phyloP scores from a whole-genome alignment of 1,140 invertebrate genomes.

The Sitophilus oryzae region DNA sequence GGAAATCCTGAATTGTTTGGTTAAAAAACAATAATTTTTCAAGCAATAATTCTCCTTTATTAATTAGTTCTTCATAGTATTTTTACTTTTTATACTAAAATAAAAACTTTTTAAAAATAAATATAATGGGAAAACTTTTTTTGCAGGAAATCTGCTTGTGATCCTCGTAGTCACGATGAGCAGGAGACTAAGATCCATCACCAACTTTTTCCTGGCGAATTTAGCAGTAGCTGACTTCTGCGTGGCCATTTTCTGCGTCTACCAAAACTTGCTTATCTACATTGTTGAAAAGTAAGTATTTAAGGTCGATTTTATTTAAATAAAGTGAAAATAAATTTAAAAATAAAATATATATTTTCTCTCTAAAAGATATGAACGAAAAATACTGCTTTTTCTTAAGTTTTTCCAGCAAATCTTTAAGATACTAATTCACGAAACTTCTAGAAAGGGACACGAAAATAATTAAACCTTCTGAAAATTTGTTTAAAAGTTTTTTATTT shows the following conservation, averaged over 20 bases:
- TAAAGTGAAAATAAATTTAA: slow-evolving; percentile 3
- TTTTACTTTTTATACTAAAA: no score
- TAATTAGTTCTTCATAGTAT: no score
- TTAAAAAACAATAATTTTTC: no score
- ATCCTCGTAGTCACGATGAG: slow-evolving; percentile 75
- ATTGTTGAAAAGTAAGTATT: slow-evolving; percentile 59
- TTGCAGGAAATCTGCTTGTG: slow-evolving; percentile 74
- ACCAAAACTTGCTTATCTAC: slow-evolving; percentile 74
- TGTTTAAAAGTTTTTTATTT: no score
- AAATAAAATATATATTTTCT: not conserved
- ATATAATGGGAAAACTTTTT: slow-evolving; percentile 12
- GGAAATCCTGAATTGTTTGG: no score
- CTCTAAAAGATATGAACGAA: no score
- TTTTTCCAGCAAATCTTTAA: no score
- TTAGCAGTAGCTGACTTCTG: slow-evolving; percentile 77
- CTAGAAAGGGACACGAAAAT: no score
- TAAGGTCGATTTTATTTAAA: slow-evolving; percentile 10
- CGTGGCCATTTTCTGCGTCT: slow-evolving; percentile 80
- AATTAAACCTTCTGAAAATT: no score
- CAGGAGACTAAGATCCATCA: slow-evolving; percentile 68
- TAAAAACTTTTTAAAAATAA: not conserved
- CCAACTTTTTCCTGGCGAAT: slow-evolving; percentile 81
- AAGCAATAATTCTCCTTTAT: no score
- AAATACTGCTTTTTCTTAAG: no score
- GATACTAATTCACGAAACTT: no score